Evolutionary conservation across 2,888 invertebrate genomes (phyloP).

Genomic region (Pimpla rufipes): DNA sequence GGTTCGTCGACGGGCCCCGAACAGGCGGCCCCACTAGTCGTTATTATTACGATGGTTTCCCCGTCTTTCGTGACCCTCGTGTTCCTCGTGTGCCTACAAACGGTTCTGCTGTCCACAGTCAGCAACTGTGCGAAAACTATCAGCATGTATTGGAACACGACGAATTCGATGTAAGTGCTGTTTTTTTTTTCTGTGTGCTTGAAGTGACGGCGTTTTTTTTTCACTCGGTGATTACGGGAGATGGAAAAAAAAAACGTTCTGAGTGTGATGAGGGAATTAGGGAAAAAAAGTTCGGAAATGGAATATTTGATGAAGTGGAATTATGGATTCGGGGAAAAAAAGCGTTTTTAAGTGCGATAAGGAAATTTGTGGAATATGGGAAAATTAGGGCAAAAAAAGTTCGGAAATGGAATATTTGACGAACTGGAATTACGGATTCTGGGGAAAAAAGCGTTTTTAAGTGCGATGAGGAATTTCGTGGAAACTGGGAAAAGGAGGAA

Average conservation of each 20-base stretch:
- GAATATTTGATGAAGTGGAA: too few species aligned
- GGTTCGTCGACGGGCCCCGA: constrained; percentile 50
- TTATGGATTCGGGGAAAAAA: too few species aligned
- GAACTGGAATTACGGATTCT: too few species aligned
- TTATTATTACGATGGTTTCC: constrained; percentile 84
- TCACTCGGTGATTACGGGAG: too few species aligned
- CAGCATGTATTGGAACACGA: constrained; percentile 96
- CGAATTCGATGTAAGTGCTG: constrained; percentile 92
- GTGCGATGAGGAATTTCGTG: too few species aligned
- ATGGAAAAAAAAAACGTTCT: neutral
- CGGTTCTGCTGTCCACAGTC: constrained; percentile 89
- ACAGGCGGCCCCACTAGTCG: constrained; percentile 55
- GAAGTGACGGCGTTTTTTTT: too few species aligned
- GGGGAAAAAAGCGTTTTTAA: too few species aligned
- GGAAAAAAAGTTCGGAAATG: neutral
- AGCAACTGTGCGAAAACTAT: constrained; percentile 93
- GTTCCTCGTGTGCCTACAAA: constrained; percentile 87
- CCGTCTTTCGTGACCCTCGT: constrained; percentile 84
- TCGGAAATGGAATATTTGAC: too few species aligned
- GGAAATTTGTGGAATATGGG: too few species aligned
- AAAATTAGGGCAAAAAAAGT: neutral
- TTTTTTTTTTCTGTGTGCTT: constrained; percentile 10
- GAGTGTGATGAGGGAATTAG: too few species aligned
- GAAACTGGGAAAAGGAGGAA: neutral
- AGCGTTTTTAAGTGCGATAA: too few species aligned